phyloP scores from a whole-genome alignment of 2,797 vertebrate genomes.

The Malacoraja senta region DNA sequence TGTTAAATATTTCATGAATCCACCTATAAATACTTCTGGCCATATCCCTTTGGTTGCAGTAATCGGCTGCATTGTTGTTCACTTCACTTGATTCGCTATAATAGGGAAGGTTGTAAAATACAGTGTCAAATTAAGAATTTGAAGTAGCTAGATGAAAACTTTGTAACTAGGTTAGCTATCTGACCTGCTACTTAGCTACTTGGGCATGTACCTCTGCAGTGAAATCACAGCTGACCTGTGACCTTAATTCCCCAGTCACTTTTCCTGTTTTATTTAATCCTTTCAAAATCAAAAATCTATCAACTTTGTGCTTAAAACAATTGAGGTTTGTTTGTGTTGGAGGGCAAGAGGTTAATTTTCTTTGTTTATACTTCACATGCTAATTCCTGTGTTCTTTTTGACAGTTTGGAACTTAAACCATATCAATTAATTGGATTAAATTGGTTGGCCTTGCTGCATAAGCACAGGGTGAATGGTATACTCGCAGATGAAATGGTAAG shows the following conservation, averaged over 20 bases:
- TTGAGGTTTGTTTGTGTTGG: too few relatives aligned
- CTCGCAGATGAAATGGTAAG: slow-evolving; percentile 98
- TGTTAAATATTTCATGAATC: background rate
- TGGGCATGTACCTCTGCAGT: too few relatives aligned
- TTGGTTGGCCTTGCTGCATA: slow-evolving; percentile 84
- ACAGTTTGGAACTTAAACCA: slow-evolving; percentile 77
- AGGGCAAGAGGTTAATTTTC: background rate
- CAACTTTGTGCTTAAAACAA: too few relatives aligned
- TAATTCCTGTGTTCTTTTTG: slow-evolving; percentile 32
- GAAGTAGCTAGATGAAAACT: background rate
- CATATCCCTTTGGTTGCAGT: background rate
- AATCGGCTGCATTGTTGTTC: background rate
- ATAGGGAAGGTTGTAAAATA: background rate
- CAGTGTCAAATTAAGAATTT: background rate
- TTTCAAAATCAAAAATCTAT: too few relatives aligned
- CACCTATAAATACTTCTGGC: background rate
- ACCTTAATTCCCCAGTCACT: too few relatives aligned
- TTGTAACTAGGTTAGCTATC: too few relatives aligned
- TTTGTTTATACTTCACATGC: background rate
- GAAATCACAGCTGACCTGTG: too few relatives aligned
- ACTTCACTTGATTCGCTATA: background rate
- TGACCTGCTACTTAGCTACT: too few relatives aligned
- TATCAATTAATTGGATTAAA: slow-evolving; percentile 95
- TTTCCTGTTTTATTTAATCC: too few relatives aligned
- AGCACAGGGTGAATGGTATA: slow-evolving; percentile 85